A percentile compares a stretch with the other conserved stretches of the same genome.
These are phyloP conservation scores for Oxygymnocypris stewartii DNA, from an alignment of 2,113 vertebrate species.

Conservation along the genomic window DNA sequence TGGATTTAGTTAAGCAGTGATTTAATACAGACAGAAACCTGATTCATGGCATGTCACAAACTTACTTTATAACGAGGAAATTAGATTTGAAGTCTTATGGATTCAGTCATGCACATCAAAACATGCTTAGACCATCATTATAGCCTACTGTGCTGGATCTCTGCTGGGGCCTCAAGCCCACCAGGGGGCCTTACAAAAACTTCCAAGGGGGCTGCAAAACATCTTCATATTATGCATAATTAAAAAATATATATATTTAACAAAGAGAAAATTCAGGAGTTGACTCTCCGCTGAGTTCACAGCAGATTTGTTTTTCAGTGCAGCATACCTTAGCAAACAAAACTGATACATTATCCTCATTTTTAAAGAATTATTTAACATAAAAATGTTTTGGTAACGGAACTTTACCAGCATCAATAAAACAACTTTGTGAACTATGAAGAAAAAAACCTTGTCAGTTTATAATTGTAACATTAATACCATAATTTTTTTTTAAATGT, in stretches of 20 bases:
- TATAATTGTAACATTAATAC: background rate
- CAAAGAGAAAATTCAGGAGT: background rate
- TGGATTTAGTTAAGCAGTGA: background rate
- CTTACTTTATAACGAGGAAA: background rate
- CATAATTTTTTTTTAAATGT: too few relatives aligned
- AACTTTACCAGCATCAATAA: too few relatives aligned
- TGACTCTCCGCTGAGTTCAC: background rate
- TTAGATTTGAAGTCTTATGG: background rate
- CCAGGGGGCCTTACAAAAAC: background rate
- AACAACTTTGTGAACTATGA: too few relatives aligned
- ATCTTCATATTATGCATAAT: background rate
- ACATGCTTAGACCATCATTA: background rate
- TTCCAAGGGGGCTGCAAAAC: background rate
- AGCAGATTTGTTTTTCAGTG: too few relatives aligned
- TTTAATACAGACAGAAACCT: background rate
- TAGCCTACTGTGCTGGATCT: background rate
- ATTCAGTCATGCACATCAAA: background rate
- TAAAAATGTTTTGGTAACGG: too few relatives aligned
- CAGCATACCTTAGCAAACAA: background rate
- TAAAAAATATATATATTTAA: too few relatives aligned
- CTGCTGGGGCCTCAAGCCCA: background rate
- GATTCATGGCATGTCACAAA: background rate
- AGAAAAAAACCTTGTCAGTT: too few relatives aligned
- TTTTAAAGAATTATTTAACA: too few relatives aligned
- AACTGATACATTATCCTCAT: background rate